Percentiles rank a stretch among this genome's conserved stretches.
Evolutionary conservation across 2,797 vertebrate genomes (phyloP).

Genomic region (Eulemur albifrons): DNA sequence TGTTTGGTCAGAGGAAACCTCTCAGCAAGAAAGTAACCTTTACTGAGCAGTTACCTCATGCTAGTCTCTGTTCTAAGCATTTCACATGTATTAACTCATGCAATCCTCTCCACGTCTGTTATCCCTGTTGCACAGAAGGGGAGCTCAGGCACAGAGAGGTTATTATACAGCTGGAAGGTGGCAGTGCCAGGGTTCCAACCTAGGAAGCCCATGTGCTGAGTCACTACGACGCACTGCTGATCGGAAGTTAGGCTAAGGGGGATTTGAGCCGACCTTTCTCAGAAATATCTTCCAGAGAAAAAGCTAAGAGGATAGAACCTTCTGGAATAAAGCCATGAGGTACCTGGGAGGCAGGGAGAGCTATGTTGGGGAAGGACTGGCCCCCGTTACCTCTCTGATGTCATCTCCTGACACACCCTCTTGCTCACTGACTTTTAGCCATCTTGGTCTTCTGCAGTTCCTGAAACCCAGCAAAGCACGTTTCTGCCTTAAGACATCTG

Average conservation of each 20-base stretch:
- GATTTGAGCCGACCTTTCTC: neutral
- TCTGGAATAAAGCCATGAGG: neutral
- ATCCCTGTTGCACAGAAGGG: neutral
- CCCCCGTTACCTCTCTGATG: fast-evolving
- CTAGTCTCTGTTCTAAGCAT: neutral
- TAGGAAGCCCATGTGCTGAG: neutral
- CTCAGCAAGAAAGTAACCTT: neutral
- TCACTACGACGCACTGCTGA: neutral
- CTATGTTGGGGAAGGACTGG: neutral
- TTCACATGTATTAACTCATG: neutral
- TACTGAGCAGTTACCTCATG: neutral
- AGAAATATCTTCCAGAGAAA: neutral
- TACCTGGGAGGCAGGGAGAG: neutral
- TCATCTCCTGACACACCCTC: neutral
- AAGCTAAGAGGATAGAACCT: neutral
- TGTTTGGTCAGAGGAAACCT: neutral
- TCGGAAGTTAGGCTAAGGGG: neutral
- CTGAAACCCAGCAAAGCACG: neutral
- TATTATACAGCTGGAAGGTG: neutral
- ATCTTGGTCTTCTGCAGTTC: neutral
- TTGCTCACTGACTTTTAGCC: neutral
- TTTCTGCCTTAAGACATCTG: neutral
- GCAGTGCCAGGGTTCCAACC: neutral
- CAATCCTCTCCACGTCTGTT: neutral
- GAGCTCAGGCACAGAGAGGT: neutral